These are phyloP conservation scores for Eonycteris spelaea DNA, from an alignment of 2,113 vertebrate species.

Conservation along the genomic window DNA sequence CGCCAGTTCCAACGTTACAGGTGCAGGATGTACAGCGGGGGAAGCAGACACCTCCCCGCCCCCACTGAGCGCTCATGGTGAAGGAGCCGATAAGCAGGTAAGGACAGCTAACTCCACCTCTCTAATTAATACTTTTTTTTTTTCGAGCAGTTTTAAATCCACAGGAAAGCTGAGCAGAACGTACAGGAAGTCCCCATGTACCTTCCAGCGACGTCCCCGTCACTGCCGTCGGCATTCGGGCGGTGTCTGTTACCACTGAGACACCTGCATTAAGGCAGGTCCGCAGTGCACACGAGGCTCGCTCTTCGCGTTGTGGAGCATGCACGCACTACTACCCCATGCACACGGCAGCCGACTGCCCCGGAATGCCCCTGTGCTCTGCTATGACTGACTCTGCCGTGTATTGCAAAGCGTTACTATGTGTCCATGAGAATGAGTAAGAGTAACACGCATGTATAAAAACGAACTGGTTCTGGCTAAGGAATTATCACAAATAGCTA, in stretches of 20 bases:
- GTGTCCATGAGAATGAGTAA: neutral
- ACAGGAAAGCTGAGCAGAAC: too few relatives aligned
- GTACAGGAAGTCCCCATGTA: too few relatives aligned
- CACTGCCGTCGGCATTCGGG: too few relatives aligned
- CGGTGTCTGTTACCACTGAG: too few relatives aligned
- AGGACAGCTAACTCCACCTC: too few relatives aligned
- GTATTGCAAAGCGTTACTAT: neutral
- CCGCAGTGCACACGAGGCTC: neutral
- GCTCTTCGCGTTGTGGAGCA: neutral
- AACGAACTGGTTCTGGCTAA: neutral
- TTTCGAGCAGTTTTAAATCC: too few relatives aligned
- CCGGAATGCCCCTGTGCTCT: neutral
- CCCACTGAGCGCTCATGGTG: neutral
- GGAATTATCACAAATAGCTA: neutral
- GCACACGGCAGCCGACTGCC: neutral
- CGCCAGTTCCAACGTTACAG: neutral
- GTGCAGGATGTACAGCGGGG: rapidly evolving
- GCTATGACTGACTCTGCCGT: neutral
- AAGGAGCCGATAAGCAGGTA: neutral
- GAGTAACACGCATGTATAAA: neutral
- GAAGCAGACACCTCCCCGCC: neutral
- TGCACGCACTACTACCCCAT: neutral
- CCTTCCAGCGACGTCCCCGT: too few relatives aligned
- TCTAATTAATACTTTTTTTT: too few relatives aligned
- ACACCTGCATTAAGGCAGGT: neutral